These are phyloP conservation scores for Sparidentex hasta DNA, from an alignment of 2,797 vertebrate genomes.

Conservation along the genomic window DNA sequence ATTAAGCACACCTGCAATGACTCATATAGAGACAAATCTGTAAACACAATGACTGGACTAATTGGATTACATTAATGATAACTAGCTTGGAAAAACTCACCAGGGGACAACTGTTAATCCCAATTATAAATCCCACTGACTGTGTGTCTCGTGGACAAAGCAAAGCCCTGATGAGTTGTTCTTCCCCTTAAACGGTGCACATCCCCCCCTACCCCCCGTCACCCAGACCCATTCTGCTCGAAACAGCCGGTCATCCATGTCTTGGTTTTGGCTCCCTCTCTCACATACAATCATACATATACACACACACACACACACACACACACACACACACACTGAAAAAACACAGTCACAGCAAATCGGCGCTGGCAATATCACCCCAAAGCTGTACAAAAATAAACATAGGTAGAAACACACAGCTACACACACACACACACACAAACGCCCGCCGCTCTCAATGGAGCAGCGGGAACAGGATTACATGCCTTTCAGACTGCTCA, in stretches of 20 bases:
- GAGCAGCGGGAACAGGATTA: constrained; percentile 72
- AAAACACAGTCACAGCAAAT: constrained; percentile 35
- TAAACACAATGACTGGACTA: constrained; percentile 63
- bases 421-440: constrained; percentile 23
- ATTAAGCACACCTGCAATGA: constrained; percentile 57
- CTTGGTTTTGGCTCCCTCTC: not conserved
- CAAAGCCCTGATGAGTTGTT: constrained; percentile 58
- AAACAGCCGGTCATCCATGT: constrained; percentile 23
- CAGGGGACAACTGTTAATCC: constrained; percentile 72
- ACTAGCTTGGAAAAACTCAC: constrained; percentile 70
- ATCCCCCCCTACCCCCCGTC: constrained; percentile 40
- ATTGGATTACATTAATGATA: constrained; percentile 79
- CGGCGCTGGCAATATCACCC: constrained; percentile 31
- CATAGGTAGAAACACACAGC: constrained; percentile 44
- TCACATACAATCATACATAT: not conserved
- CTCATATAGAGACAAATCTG: constrained; percentile 59
- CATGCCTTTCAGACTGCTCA: constrained; percentile 69
- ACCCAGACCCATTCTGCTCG: not conserved
- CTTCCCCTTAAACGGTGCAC: constrained; percentile 36
- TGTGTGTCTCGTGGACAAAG: constrained; percentile 57
- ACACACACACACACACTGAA: not conserved
- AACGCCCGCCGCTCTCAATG: constrained; percentile 45
- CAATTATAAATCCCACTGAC: constrained; percentile 76
- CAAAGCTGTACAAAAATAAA: constrained; percentile 50
- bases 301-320: not conserved